These are phyloP conservation scores for Drosophila repletoides DNA, from an alignment of 1,140 invertebrate species.

Conservation along the genomic window DNA sequence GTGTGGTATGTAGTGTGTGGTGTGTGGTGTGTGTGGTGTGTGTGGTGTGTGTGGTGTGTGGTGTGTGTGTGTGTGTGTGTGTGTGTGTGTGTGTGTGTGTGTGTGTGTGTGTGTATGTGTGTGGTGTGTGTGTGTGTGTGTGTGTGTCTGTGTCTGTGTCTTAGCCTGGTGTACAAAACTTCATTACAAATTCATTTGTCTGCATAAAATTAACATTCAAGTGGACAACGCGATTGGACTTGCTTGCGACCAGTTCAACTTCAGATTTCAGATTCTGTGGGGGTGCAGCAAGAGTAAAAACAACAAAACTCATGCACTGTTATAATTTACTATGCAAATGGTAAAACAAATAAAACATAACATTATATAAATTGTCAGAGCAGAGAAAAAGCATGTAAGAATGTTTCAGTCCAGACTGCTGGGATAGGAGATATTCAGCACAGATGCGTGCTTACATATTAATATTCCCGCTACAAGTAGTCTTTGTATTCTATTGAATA, in stretches of 20 bases:
- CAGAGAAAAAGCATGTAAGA: conserved; percentile 26
- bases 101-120: background rate
- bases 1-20: background rate
- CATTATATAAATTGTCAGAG: conserved; percentile 25
- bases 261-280: conserved; percentile 12
- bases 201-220: conserved; percentile 55
- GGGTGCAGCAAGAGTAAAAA: conserved; percentile 17
- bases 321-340: conserved; percentile 8
- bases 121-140: background rate
- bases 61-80: too few species aligned
- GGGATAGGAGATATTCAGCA: too few species aligned
- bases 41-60: conserved; percentile 9
- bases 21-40: conserved; percentile 1
- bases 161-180: conserved; percentile 3
- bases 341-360: conserved; percentile 28
- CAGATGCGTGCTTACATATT: too few species aligned
- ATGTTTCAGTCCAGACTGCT: too few species aligned
- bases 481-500: too few species aligned
- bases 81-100: too few species aligned
- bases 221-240: conserved; percentile 8
- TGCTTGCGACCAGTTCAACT: background rate
- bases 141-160: conserved; percentile 8
- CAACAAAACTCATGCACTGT: background rate
- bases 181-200: conserved; percentile 55
- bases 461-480: too few species aligned